A percentile compares a stretch with the other conserved stretches of the same genome.
phyloP scores from a whole-genome alignment of 2,797 vertebrate species.

The Chromis chromis region DNA sequence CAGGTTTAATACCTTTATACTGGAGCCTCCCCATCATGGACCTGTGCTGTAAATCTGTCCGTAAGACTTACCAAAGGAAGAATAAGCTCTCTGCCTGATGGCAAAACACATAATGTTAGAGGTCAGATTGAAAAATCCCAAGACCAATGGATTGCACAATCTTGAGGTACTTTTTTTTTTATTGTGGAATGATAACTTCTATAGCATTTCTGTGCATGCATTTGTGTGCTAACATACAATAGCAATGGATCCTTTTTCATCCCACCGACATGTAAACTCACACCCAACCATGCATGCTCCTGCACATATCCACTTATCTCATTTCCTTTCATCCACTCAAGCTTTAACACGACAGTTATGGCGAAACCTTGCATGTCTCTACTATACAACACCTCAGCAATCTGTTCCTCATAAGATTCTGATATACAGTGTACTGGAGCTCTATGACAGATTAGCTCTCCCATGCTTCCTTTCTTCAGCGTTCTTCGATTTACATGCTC shows the following conservation, averaged over 20 bases:
- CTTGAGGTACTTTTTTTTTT: neutral
- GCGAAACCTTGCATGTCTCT: constrained; percentile 4
- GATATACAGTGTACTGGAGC: constrained; percentile 5
- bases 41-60: constrained; percentile 40
- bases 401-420: constrained; percentile 10
- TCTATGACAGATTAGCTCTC: constrained; percentile 29
- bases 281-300: constrained; percentile 2
- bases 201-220: neutral
- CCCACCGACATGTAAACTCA: neutral
- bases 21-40: constrained; percentile 46
- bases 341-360: constrained; percentile 36
- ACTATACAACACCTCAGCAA: constrained; percentile 9
- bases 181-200: fast-evolving
- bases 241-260: neutral
- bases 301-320: constrained; percentile 36
- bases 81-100: neutral
- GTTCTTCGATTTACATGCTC: constrained; percentile 23
- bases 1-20: constrained; percentile 62
- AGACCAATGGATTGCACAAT: neutral
- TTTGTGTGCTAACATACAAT: neutral
- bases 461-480: neutral
- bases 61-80: neutral
- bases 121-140: neutral
- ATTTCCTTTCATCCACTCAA: constrained; percentile 38
- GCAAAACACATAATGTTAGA: constrained; percentile 12